Percentiles rank a stretch among this genome's conserved stretches.
Conservation (phyloP, 2,888 invertebrate genomes). For the Mythimna albipuncta region DNA sequence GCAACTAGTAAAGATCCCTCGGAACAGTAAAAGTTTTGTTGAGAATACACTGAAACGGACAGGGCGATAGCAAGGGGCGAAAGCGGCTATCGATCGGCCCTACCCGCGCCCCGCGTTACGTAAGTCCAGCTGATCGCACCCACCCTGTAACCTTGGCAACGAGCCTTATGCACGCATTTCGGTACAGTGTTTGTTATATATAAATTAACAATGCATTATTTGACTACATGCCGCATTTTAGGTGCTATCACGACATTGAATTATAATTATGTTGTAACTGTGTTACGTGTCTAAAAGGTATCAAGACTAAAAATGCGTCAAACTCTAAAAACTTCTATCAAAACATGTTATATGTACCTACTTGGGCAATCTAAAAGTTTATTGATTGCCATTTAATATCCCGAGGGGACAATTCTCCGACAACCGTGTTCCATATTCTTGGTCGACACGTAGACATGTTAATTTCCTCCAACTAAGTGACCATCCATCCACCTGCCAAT, state of each 20-base stretch:
- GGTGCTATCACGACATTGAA: constrained; percentile 7
- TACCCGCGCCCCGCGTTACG: constrained; percentile 83
- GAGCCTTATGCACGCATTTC: constrained; percentile 81
- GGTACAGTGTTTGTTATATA: constrained; percentile 60
- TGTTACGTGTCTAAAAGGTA: neutral
- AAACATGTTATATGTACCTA: neutral
- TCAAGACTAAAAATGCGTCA: neutral
- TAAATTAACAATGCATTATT: constrained; percentile 47
- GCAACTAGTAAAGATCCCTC: constrained; percentile 62
- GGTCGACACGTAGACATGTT: constrained; percentile 70
- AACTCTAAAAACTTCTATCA: constrained; percentile 1
- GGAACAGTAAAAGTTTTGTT: constrained; percentile 69
- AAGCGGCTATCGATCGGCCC: constrained; percentile 89
- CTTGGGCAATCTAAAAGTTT: constrained; percentile 12
- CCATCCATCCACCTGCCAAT: constrained; percentile 65
- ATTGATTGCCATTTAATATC: constrained; percentile 34
- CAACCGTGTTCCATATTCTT: constrained; percentile 63
- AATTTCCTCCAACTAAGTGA: constrained; percentile 74
- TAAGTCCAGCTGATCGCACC: constrained; percentile 90
- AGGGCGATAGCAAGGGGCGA: constrained; percentile 83
- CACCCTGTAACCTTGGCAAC: constrained; percentile 89
- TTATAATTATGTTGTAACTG: neutral
- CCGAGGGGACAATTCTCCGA: constrained; percentile 55
- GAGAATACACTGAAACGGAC: constrained; percentile 78
- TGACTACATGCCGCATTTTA: constrained; percentile 3